These are phyloP conservation scores for Pseudois nayaur DNA, from an alignment of 2,113 vertebrate species.

Conservation along the genomic window DNA sequence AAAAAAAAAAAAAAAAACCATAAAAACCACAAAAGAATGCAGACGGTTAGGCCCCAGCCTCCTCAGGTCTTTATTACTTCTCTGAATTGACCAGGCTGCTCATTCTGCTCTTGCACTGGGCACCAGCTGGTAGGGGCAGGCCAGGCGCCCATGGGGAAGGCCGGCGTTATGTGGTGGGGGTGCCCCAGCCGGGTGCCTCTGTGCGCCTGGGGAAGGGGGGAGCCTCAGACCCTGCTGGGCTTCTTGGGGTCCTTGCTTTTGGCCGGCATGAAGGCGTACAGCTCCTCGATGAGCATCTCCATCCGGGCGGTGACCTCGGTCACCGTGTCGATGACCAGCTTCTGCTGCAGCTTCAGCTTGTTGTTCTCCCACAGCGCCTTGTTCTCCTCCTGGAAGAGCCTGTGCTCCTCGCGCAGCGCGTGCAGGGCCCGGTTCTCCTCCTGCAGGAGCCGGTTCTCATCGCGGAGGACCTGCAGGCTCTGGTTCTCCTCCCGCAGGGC, in stretches of 20 bases:
- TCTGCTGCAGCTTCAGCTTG: constrained; percentile 76
- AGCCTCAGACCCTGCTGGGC: constrained; percentile 51
- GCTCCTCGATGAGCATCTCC: constrained; percentile 75
- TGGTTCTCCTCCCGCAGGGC: constrained; percentile 45
- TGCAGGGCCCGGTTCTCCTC: constrained; percentile 66
- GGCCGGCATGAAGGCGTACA: constrained; percentile 64
- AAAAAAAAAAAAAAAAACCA: not conserved
- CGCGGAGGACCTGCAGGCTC: constrained; percentile 4
- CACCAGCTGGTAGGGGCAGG: not conserved
- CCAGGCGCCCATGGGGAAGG: not conserved
- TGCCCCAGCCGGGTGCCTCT: fast-evolving
- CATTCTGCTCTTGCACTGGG: not conserved
- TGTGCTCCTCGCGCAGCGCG: constrained; percentile 45
- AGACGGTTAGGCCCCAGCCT: not conserved
- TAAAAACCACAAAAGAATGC: not conserved
- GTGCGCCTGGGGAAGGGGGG: not conserved
- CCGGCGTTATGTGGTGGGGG: not conserved
- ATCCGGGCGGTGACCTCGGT: constrained; percentile 75
- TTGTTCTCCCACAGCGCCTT: constrained; percentile 76
- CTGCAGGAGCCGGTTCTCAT: constrained; percentile 46
- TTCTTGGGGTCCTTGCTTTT: constrained; percentile 47
- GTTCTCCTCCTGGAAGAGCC: constrained; percentile 38
- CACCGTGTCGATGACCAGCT: constrained; percentile 72
- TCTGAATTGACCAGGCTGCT: not conserved
- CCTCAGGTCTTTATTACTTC: constrained; percentile 58